Evolutionary conservation across 2,888 invertebrate species (phyloP), one percentile per base, ranked within the genome.

Genomic region (Phrixothrix hirtus): DNA sequence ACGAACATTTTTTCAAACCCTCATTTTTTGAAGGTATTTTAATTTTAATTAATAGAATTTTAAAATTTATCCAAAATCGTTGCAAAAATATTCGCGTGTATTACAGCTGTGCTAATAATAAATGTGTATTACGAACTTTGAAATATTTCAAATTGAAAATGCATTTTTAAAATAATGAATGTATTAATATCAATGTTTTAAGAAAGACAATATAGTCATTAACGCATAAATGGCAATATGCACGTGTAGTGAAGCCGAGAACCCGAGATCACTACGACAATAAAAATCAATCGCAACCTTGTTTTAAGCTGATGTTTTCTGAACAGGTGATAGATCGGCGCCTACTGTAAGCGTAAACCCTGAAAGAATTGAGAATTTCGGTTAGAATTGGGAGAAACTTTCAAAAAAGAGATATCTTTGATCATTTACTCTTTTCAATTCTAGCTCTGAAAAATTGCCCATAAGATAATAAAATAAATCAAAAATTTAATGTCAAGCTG

Each of bases 271-370:
- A 48, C 47, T 42, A 52, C 65, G 63, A 69, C 68, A 71, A 73
- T 73, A 74, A 74, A 74, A 74, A 73, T 72, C 73, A 73, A 73
- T 74, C 71, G 72, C 63, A 60, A 55, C 61, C 66, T 57, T 58
- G 61, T 59, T 61, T 62, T 52, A 57, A 63, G 60, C 63, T 59
- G 59, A 73, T 67, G 71, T 73, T 73, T 70, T 71, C 62, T 68
- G 68, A 61, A 68, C 61, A 62, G 67, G 61, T 65, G 63, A 68
- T 70, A 72, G 63, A 56, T 51, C 55, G 57, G 62, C 61, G 61
- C 59, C 63, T 60, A 60, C 51, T 52, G 60, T 55, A 53, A 59
- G 53, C 48, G 51, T 60, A 60, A 59, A 55, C 61, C 53, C 54
- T 58, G 54, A 58, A 62, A 62, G 63, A 60, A 55, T 46, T 52